Base-by-base conservation (phyloP, 1,140 invertebrate species). In the Atta colombica region DNA sequence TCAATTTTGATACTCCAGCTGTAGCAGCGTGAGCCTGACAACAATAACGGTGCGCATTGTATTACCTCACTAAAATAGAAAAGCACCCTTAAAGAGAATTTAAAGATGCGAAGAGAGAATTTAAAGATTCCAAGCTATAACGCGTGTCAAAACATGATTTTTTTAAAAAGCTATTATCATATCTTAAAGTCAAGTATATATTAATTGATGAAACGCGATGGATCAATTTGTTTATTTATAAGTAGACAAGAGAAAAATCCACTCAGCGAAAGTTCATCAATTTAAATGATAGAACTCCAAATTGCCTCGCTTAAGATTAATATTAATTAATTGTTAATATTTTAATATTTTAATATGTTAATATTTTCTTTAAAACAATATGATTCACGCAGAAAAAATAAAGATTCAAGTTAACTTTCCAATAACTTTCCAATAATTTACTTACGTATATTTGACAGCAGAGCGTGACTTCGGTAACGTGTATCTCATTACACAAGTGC, bases 11-110 rank as follows among this genome's bases (percentile, higher is more conserved):
- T 12, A 58, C 21, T 45, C 65, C 35, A 39, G 51, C 14, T 69
- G 31, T 69, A 25, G 51, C 51, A 58, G 21, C 21, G 21, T 58
- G 77, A n/a, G 49, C 16, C 5, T 71, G 65, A 39, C 65, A 81
- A 51, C 2, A 31, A 71, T 71, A 81, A 55, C 51, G 21, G 16
- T 81, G 31, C 35, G 21, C 10, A 35, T 81, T 71, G 71, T 45
- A 71, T 81, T 58, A 81, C 21, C 2, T 35, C 51, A 28, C 1
- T 53, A 53, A 81, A 21, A 81, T 58, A 35, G 78, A 71, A 71
- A 58, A 71, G 35, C 31, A 71, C 51, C 65, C 78, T 81, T 21
- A n/a, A n/a, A n/a, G 21, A 21, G 65, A 31, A 58, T 58, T 21
- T 35, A 49, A 51, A 81, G 65, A 14, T 16, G 16, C 25, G 49